Evolutionary conservation across 2,113 vertebrate species (phyloP).

Genomic region (Amblyornis subalaris): DNA sequence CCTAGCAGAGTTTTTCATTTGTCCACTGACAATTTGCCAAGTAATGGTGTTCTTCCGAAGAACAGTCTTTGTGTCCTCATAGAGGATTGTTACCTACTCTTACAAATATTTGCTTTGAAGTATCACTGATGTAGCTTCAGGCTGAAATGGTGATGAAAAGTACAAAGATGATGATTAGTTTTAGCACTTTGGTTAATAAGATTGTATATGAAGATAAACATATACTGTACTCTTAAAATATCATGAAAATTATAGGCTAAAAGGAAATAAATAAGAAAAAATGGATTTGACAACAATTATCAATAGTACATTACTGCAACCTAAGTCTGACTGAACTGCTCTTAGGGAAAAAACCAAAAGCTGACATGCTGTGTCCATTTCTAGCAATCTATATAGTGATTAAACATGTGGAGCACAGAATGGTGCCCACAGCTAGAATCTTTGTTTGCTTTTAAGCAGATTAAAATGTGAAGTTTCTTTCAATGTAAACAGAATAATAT

Average conservation of each 20-base stretch:
- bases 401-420: neutral
- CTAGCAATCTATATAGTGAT: neutral
- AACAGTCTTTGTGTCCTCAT: neutral
- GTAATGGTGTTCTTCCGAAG: neutral
- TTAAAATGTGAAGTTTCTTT: neutral
- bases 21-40: neutral
- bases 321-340: neutral
- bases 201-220: neutral
- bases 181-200: neutral
- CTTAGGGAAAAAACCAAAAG: neutral
- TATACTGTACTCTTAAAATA: neutral
- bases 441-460: neutral
- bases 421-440: neutral
- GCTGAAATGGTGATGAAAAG: neutral
- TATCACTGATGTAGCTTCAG: neutral
- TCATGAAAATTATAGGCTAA: neutral
- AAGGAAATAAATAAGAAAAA: slow-evolving; percentile 16
- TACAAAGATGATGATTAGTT: neutral
- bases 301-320: slow-evolving; percentile 16
- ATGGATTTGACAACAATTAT: neutral
- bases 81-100: neutral
- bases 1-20: neutral
- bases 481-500: neutral
- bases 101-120: neutral
- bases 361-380: slow-evolving; percentile 26